Evolutionary conservation across 2,113 vertebrate species (phyloP).

Genomic region (Cyanoderma ruficeps): DNA sequence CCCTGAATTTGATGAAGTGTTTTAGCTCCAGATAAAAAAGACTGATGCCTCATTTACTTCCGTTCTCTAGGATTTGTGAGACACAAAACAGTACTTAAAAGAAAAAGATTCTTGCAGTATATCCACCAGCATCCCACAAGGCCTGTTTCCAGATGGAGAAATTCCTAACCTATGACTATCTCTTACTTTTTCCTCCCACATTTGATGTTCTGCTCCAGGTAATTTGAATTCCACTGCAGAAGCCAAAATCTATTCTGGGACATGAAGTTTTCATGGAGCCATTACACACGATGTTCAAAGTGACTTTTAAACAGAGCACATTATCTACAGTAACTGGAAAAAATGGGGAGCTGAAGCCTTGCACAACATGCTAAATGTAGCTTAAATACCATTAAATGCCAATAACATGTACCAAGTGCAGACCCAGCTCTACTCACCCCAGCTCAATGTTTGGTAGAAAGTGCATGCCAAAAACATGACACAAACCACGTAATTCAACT

Average conservation of each 20-base stretch:
- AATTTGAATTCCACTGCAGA: background rate
- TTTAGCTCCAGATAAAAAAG: background rate
- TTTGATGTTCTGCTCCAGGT: background rate
- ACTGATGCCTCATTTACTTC: background rate
- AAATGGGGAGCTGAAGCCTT: background rate
- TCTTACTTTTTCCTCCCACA: background rate
- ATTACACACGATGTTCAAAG: background rate
- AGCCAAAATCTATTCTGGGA: background rate
- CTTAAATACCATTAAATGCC: background rate
- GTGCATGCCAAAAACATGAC: background rate
- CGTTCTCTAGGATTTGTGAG: background rate
- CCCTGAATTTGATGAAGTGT: background rate
- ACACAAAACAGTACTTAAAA: background rate
- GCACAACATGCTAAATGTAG: background rate
- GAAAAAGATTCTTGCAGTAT: background rate
- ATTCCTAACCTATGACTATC: background rate
- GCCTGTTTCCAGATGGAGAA: background rate
- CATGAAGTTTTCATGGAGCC: background rate
- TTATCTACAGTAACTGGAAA: background rate
- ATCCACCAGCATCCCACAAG: background rate
- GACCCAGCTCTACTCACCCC: conserved; percentile 47
- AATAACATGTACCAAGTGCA: background rate
- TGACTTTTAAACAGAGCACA: background rate
- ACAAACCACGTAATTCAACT: conserved; percentile 23
- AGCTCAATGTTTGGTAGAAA: conserved; percentile 3